phyloP scores from a whole-genome alignment of 2,797 vertebrate species.

The Leptatherina wallacei region DNA sequence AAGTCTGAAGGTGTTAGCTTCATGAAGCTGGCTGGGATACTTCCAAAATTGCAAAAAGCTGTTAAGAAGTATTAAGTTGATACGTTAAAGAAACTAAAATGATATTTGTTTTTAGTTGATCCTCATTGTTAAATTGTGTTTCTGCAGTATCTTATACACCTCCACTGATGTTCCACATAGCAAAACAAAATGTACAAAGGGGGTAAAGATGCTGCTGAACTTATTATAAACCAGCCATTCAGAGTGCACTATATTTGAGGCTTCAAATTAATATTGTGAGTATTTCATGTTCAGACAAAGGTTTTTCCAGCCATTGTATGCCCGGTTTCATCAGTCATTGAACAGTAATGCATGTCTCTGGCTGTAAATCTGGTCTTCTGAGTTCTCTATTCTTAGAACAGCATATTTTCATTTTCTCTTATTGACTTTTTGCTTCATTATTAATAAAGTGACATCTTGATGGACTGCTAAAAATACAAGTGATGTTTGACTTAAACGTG shows the following conservation, averaged over 20 bases:
- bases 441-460: not conserved
- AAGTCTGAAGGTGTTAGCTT: not conserved
- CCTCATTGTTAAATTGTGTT: not conserved
- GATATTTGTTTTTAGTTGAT: not conserved
- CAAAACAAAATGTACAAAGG: not conserved
- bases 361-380: not conserved
- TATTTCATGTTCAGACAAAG: not conserved
- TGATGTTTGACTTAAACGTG: not conserved
- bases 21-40: not conserved
- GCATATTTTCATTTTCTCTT: not conserved
- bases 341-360: not conserved
- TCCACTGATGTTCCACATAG: not conserved
- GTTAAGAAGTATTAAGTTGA: not conserved
- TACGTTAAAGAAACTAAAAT: not conserved
- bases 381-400: not conserved
- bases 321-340: not conserved
- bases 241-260: not conserved
- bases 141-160: not conserved
- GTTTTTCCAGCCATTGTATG: not conserved
- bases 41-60: not conserved
- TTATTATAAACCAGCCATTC: not conserved
- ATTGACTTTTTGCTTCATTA: not conserved
- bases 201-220: not conserved
- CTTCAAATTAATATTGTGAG: not conserved
- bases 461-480: too few relatives aligned